phyloP scores from a whole-genome alignment of 2,113 vertebrate genomes.

The Chaetura pelagica region DNA sequence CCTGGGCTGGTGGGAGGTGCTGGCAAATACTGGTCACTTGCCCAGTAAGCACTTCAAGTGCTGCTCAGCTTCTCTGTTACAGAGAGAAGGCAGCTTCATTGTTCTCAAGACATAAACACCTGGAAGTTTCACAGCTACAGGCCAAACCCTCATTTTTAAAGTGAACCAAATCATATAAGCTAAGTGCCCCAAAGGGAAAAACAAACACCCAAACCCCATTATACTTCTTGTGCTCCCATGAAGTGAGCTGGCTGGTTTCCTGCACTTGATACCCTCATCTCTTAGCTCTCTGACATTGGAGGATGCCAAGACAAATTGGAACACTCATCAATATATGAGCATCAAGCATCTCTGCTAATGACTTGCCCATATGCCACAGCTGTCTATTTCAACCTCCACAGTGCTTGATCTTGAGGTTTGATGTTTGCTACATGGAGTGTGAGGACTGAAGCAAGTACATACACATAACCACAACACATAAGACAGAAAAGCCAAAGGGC shows the following conservation, averaged over 20 bases:
- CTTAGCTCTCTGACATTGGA: neutral
- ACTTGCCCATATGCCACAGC: neutral
- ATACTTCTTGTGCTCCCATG: neutral
- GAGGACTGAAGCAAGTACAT: neutral
- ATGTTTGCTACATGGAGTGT: neutral
- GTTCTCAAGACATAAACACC: neutral
- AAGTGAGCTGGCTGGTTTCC: neutral
- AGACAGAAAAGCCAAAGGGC: neutral
- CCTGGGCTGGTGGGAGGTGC: too few species aligned
- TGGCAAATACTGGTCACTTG: neutral
- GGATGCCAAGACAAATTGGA: neutral
- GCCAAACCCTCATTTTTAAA: neutral
- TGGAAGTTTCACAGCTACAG: neutral
- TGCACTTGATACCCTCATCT: neutral
- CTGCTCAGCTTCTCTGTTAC: neutral
- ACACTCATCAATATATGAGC: neutral
- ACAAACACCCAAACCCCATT: neutral
- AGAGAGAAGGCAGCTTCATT: neutral
- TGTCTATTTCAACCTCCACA: neutral
- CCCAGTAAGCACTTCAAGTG: neutral
- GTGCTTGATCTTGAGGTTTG: neutral
- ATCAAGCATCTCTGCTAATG: neutral
- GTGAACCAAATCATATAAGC: neutral
- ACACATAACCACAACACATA: neutral
- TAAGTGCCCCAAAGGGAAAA: neutral